A percentile compares a stretch with the other conserved stretches of the same genome.
phyloP scores from a whole-genome alignment of 2,797 vertebrate species.

The Labeo calbasu region DNA sequence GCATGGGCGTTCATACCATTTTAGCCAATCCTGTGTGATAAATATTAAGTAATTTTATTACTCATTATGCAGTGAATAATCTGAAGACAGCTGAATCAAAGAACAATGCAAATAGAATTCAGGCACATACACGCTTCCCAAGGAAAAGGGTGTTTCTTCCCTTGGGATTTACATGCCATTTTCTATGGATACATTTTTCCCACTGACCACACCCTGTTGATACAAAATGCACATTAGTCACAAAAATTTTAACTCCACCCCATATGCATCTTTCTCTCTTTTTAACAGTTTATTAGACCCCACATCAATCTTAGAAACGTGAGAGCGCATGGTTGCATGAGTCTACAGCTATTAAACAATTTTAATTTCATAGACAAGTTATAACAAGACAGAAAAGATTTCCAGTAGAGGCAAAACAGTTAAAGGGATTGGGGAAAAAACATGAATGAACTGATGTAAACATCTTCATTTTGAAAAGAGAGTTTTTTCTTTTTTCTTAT shows the following conservation, averaged over 20 bases:
- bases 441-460: not conserved
- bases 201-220: conserved; percentile 72
- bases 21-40: conserved; percentile 11
- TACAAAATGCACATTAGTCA: conserved; percentile 76
- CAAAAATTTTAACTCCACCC: conserved; percentile 50
- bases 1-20: not conserved
- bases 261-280: not conserved
- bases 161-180: conserved; percentile 13
- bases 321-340: not conserved
- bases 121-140: conserved; percentile 43
- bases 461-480: not conserved
- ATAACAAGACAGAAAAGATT: conserved; percentile 19
- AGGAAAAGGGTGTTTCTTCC: conserved; percentile 38
- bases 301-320: not conserved
- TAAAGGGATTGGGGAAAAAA: conserved; percentile 9
- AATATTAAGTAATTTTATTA: conserved; percentile 14
- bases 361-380: not conserved
- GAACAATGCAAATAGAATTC: conserved; percentile 25
- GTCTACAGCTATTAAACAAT: conserved; percentile 31
- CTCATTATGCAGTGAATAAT: conserved; percentile 26
- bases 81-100: conserved; percentile 12
- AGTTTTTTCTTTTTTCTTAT: not conserved
- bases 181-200: conserved; percentile 43
- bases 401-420: conserved; percentile 33
- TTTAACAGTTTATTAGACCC: not conserved